Conservation (phyloP, 2,113 vertebrate species). For the Peromyscus maniculatus region DNA sequence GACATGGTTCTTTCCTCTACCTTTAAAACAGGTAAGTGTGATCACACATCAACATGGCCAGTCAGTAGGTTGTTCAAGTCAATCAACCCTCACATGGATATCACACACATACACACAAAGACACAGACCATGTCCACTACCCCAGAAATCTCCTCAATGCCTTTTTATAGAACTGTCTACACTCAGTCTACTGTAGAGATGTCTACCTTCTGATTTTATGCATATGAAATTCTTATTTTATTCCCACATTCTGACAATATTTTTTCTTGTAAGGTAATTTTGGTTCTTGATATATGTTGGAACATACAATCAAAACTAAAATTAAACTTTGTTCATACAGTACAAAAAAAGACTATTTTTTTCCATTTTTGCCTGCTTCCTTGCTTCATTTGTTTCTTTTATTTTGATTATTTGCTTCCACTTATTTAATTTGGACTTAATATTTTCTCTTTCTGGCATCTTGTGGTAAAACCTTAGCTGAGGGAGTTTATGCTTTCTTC, state of each 20-base stretch:
- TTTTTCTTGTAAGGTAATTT: neutral
- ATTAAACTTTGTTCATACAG: neutral
- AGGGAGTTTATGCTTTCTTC: neutral
- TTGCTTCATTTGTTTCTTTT: constrained; percentile 13
- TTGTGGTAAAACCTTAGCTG: neutral
- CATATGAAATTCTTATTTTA: neutral
- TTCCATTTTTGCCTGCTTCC: neutral
- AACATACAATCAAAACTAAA: constrained; percentile 15
- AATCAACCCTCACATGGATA: neutral
- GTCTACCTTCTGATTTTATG: neutral
- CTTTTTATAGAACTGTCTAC: neutral
- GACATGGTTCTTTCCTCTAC: neutral
- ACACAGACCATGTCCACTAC: too few species aligned
- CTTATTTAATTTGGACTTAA: constrained; percentile 1
- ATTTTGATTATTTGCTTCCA: neutral
- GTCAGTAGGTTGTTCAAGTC: neutral
- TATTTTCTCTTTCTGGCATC: constrained; percentile 12
- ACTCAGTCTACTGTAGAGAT: neutral
- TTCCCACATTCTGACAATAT: neutral
- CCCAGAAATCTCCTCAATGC: neutral
- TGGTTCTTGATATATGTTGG: neutral
- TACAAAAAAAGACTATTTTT: neutral
- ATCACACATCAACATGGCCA: neutral
- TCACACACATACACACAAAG: too few species aligned
- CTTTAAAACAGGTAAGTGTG: neutral